These are phyloP conservation scores for Apus apus DNA, from an alignment of 2,113 vertebrate species.

Conservation along the genomic window DNA sequence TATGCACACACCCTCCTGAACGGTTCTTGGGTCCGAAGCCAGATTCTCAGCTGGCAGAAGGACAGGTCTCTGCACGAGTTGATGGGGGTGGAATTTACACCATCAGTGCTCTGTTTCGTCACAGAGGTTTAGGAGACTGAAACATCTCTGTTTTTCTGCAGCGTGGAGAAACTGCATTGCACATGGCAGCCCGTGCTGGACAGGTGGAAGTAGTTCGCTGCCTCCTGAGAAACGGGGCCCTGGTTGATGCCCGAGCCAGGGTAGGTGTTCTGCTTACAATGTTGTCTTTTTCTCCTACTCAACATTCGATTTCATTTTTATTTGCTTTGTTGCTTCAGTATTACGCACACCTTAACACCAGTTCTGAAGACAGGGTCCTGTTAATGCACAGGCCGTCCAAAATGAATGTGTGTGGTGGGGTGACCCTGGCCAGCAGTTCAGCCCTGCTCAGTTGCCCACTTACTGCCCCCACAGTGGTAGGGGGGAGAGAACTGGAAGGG, in stretches of 20 bases:
- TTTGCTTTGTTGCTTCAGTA: neutral
- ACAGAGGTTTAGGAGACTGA: neutral
- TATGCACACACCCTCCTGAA: rapidly evolving
- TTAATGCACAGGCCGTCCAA: neutral
- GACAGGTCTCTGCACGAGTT: rapidly evolving
- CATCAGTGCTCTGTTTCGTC: neutral
- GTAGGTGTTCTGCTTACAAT: slow-evolving; percentile 74
- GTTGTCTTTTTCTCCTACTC: neutral
- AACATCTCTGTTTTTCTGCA: slow-evolving; percentile 67
- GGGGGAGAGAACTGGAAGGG: neutral
- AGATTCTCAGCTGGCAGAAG: neutral
- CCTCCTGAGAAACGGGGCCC: slow-evolving; percentile 93
- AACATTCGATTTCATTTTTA: neutral
- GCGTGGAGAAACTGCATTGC: slow-evolving; percentile 95
- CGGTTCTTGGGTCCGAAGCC: neutral
- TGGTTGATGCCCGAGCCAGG: slow-evolving; percentile 95
- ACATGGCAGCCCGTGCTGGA: slow-evolving; percentile 95
- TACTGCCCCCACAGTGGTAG: neutral
- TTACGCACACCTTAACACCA: neutral
- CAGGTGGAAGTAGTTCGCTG: slow-evolving; percentile 98
- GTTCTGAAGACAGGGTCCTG: neutral
- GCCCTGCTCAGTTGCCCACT: rapidly evolving
- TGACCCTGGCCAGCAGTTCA: neutral
- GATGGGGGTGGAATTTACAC: neutral
- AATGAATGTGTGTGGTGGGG: neutral